Conservation (phyloP, 1,140 invertebrate species). For the Heliothis virescens region DNA sequence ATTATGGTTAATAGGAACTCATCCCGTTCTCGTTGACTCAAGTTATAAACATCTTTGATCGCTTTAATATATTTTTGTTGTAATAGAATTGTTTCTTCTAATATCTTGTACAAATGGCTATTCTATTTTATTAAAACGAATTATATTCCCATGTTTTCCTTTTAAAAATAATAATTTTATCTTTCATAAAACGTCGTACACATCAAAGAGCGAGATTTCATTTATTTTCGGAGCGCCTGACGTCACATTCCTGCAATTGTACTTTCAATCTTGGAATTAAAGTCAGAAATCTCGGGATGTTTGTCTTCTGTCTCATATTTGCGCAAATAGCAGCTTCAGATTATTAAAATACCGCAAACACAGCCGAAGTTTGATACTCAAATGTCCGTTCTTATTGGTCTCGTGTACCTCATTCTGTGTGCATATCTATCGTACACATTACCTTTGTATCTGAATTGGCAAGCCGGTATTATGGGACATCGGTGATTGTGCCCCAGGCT, state of each 20-base stretch:
- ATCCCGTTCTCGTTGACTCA: slow-evolving; percentile 43
- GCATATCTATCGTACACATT: slow-evolving; percentile 7
- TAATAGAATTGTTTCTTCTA: background rate
- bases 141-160: background rate
- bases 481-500: slow-evolving; percentile 35
- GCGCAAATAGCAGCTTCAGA: slow-evolving; percentile 3
- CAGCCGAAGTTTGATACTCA: background rate
- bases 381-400: background rate
- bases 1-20: slow-evolving; percentile 58
- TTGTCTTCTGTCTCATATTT: slow-evolving; percentile 6
- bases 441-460: slow-evolving; percentile 45
- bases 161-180: background rate
- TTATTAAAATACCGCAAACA: slow-evolving; percentile 9
- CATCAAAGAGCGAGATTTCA: background rate
- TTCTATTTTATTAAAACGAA: background rate
- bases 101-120: background rate
- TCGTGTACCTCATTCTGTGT: background rate
- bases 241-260: background rate
- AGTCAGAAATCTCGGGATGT: background rate
- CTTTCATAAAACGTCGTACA: background rate
- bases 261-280: slow-evolving; percentile 1
- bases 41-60: slow-evolving; percentile 37
- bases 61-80: background rate
- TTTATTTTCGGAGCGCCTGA: background rate
- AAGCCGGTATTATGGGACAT: slow-evolving; percentile 22